Evolutionary conservation across 2,888 invertebrate genomes (phyloP).

Genomic region (Eutolmus rufibarbis): DNA sequence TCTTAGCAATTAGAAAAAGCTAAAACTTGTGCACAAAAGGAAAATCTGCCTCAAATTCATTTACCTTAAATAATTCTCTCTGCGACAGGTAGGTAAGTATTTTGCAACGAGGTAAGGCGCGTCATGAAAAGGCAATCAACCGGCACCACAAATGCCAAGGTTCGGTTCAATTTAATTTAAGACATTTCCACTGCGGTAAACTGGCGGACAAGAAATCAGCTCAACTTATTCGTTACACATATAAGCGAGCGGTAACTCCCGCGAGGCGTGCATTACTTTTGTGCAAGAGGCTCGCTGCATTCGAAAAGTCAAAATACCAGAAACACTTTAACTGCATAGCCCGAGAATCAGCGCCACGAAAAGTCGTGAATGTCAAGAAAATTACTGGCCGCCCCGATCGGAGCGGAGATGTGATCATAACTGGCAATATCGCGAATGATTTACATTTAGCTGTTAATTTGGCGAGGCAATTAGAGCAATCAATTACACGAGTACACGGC

Average conservation of each 20-base stretch:
- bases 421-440: not conserved
- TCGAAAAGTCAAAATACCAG: not conserved
- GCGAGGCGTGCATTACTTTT: not conserved
- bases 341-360: not conserved
- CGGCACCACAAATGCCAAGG: conserved; percentile 10
- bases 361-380: conserved; percentile 11
- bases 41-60: not conserved
- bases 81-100: not conserved
- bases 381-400: not conserved
- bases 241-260: not conserved
- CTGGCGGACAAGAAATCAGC: not conserved
- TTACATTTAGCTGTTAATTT: not conserved
- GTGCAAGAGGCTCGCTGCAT: not conserved
- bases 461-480: not conserved
- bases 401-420: not conserved
- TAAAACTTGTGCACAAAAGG: not conserved
- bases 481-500: not conserved
- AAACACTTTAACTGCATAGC: not conserved
- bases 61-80: not conserved
- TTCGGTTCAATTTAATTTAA: conserved; percentile 28
- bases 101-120: not conserved
- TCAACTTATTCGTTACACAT: not conserved
- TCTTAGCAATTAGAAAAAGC: not conserved
- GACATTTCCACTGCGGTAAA: not conserved
- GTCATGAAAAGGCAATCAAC: conserved; percentile 26